Base-by-base conservation (phyloP, 2,888 invertebrate species). In the Fragum whitleyi region DNA sequence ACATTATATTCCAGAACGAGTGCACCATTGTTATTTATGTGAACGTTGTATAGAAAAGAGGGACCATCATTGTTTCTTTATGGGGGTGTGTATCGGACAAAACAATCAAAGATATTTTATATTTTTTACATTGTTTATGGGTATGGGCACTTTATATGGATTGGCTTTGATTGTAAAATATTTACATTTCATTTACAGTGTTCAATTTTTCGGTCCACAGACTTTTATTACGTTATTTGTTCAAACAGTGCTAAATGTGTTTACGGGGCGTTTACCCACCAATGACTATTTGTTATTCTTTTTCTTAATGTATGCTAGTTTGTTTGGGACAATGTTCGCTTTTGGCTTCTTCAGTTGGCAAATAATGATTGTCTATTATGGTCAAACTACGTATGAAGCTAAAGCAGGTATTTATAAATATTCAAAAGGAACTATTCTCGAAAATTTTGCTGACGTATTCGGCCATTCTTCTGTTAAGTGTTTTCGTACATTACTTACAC, bases 41-140 rank as follows among this genome's bases (percentile, higher is more conserved):
- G 74, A 88, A 62, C 85, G 65, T 32, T 93, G 92, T 79, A 89
- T 92, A 1, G 71, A 90, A 36, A 91, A 90, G 55, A 81, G 91
- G 11, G 92, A 93, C 77, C 92, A 93, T 74, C 92, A 93, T 77
- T 93, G 92, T 72, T 91, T 85, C 78, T 84, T 93, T 70, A 86
- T 91, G n/a, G 92, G 91, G 14, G 87, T 86, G 11, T 88, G 84
- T 62, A 77, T 85, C 1, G 84, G 84, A 2, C 39, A 72, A 32
- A 42, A 53, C 23, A 85, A 85, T 36, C 81, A 85, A 59, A 28
- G 67, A 23, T 81, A 85, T 42, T 85, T 85, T 47, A 85, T 85
- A 42, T 74, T 69, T 11, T 85, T 85, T 29, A 74, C 79, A 6
- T 36, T 85, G n/a, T 85, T 79, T 51, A 85, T 85, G 84, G 84